A percentile compares a stretch with the other conserved stretches of the same genome.
Evolutionary conservation across 2,797 vertebrate species (phyloP).

Genomic region (Xyrichtys novacula): DNA sequence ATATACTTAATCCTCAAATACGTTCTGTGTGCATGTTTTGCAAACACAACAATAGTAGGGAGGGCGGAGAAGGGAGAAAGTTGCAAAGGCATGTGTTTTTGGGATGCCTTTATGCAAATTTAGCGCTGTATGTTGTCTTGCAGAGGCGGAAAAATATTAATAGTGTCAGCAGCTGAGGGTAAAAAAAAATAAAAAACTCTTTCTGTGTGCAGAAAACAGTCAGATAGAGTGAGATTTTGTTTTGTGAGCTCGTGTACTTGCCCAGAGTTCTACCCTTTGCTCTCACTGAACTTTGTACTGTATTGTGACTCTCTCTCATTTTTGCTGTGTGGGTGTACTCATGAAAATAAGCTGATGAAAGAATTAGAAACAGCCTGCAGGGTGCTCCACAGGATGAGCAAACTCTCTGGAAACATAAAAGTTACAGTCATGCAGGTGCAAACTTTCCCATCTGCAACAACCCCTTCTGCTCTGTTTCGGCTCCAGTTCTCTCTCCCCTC

Average conservation of each 20-base stretch:
- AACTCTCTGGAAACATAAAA: conserved; percentile 18
- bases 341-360: conserved; percentile 42
- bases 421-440: conserved; percentile 23
- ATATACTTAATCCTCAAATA: no score
- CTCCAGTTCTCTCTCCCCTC: background rate
- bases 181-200: background rate
- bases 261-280: conserved; percentile 19
- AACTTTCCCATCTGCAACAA: conserved; percentile 5
- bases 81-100: background rate
- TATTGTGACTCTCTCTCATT: background rate
- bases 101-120: background rate
- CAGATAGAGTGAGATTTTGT: background rate
- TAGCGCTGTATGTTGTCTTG: background rate
- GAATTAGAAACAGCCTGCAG: conserved; percentile 29
- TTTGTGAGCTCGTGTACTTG: background rate
- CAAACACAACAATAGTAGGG: background rate
- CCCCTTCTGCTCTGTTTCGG: background rate
- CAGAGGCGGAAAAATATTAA: conserved; percentile 1
- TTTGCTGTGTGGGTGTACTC: conserved; percentile 16
- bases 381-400: conserved; percentile 2
- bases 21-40: background rate
- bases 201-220: background rate
- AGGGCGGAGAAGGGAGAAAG: background rate
- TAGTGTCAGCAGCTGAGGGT: background rate
- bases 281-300: conserved; percentile 19